Evolutionary conservation across 2,888 invertebrate genomes (phyloP).

Genomic region (Drosophila nr. perissopoda): DNA sequence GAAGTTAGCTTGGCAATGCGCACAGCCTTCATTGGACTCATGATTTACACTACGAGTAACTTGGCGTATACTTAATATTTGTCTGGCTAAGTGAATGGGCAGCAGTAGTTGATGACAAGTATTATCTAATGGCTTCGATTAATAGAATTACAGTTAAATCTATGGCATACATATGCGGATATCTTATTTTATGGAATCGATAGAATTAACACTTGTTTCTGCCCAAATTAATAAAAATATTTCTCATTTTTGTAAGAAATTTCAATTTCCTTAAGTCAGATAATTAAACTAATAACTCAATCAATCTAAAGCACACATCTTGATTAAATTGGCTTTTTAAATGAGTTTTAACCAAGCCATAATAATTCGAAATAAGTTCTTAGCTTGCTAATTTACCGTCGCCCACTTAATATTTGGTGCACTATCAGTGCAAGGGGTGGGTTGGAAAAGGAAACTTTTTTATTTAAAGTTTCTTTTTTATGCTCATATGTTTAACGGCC

Average conservation of each 20-base stretch:
- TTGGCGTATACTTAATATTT: slow-evolving; percentile 43
- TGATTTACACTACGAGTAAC: slow-evolving; percentile 44
- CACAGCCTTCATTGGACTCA: slow-evolving; percentile 43
- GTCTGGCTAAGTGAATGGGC: slow-evolving; percentile 25
- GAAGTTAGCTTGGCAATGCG: slow-evolving; percentile 46
- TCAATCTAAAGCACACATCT: neutral
- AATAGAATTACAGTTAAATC: neutral
- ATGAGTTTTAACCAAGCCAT: neutral
- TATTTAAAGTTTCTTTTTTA: slow-evolving; percentile 34
- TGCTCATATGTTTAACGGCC: slow-evolving; percentile 57
- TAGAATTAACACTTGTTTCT: neutral
- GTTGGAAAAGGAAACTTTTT: slow-evolving; percentile 27
- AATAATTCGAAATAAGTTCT: slow-evolving; percentile 13
- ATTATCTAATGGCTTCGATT: neutral
- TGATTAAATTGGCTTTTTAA: neutral
- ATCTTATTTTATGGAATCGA: no score
- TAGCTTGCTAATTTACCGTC: slow-evolving; percentile 42
- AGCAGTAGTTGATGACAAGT: slow-evolving; percentile 4
- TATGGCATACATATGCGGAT: neutral
- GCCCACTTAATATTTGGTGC: slow-evolving; percentile 31
- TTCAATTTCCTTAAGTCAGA: rapidly evolving
- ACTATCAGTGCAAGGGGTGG: neutral
- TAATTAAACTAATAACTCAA: neutral
- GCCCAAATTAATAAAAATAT: neutral
- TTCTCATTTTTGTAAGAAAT: neutral